Base-by-base conservation (phyloP, 2,797 vertebrate species). In the Ceyx erithaca region DNA sequence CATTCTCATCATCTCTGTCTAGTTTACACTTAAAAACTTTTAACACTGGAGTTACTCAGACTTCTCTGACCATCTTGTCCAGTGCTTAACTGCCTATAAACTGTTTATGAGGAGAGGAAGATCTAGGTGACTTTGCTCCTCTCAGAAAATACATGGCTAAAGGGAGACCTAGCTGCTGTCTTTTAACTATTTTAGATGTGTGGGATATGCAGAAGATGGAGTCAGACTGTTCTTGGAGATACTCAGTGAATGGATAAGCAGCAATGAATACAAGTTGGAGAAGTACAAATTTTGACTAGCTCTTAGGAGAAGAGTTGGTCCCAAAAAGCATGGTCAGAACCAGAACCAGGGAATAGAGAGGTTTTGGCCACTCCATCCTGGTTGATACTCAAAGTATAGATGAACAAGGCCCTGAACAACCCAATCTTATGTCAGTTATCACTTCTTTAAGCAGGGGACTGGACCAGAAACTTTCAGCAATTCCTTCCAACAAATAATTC, bases 291-390 rank as follows among this genome's bases (percentile, higher is more conserved):
- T 54, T 40, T 35, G n/a, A 30, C 7, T 41, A 52, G 14, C 5
- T 78, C 16, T 46, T 48, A 62, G 18, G 26, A 68, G 30, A 62
- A 55, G 10, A 86, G 28, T 1, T 57, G 18, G 31, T 83, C 31
- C 23, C 22, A 61, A 4, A 4, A 64, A 62, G 6, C 0, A 0
- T 33, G 43, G 26, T 55, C 45, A 61, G 23, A 48, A 72, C 8
- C n/a, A 76, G 28, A 87, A 63, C 6, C 7, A 9, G 33, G 14
- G 37, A 40, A 45, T 6, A 33, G 0, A 73, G 49, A 59, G 10
- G 7, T 10, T 63, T 13, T 77, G 26, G 40, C 15, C 25, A 70
- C 40, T 77, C 15, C 45, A 25, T 59, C 48, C 26, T 51, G 33
- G 30, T 7, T 52, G 20, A 49, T 52, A 23, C 23, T 51, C 19